Base-by-base conservation (phyloP, 2,113 vertebrate genomes). In the Odontophorus gujanensis region DNA sequence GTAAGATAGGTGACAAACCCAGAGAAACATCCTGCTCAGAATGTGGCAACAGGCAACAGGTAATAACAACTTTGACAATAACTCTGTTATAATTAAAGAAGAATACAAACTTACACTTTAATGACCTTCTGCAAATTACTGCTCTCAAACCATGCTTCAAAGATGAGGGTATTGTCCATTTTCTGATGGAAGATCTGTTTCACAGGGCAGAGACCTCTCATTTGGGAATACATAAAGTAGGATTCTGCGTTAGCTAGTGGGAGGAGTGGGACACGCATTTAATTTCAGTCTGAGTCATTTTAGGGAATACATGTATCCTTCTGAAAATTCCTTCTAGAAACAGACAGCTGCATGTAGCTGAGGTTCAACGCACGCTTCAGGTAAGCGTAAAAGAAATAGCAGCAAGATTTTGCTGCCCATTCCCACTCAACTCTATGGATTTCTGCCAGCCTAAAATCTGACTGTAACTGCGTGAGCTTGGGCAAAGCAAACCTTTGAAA, bases 91-190 rank as follows among this genome's bases (percentile, higher is more conserved):
- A 66, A 85, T 83, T 65, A 92, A 93, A 90, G 84, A 92, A 94
- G 80, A 66, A 81, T 9, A 90, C 71, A 92, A 95, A 96, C 98
- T 96, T 97, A 98, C 98, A 98, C 91, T 97, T 97, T 98, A 82
- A 98, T 90, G 65, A 97, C 98, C 88, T 97, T 98, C 92, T 98
- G 97, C 68, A 98, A 97, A 95, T 98, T 98, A 53, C 97, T 98
- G 82, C 98, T 98, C 89, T 98, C 98, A 95, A 98, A 98, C 47
- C 97, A 94, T 43, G 97, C 97, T 97, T 98, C 97, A 34, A 98
- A 98, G 57, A 96, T 92, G 87, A 98, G 91, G n/a, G 97, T 97
- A 74, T 94, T 95, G 69, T 97, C 97, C 71, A 72, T 92, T 40
- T 96, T 75, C 43, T 89, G 73, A 48, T 71, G 48, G 51, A 90